A percentile compares a stretch with the other conserved stretches of the same genome.
Evolutionary conservation across 1,140 invertebrate species (phyloP).

Genomic region (Polyergus mexicanus): DNA sequence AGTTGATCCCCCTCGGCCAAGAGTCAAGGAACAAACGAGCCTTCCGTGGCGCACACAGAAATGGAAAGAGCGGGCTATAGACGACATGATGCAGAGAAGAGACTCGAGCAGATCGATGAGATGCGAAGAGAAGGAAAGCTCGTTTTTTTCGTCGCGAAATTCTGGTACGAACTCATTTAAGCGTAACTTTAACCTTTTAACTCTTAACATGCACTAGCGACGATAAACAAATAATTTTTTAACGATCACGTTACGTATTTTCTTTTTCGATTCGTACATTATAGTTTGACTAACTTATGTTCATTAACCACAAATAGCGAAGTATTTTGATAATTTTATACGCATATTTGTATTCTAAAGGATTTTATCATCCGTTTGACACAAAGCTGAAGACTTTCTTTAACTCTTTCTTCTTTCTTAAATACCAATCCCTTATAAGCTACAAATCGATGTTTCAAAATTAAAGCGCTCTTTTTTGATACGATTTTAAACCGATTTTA

Average conservation of each 20-base stretch:
- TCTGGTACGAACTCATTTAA: slow-evolving; percentile 43
- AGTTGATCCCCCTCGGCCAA: background rate
- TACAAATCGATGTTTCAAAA: background rate
- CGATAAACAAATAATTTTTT: background rate
- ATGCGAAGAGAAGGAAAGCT: slow-evolving; percentile 80
- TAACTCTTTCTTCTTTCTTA: background rate
- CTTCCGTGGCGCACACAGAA: slow-evolving; percentile 56
- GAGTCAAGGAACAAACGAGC: background rate
- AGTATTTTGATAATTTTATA: background rate
- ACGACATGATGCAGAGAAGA: slow-evolving; percentile 81
- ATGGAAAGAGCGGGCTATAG: slow-evolving; percentile 72
- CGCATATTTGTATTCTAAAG: background rate
- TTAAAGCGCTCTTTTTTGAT: background rate
- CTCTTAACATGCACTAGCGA: background rate
- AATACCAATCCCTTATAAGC: background rate
- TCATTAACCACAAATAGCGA: background rate
- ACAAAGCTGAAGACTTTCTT: background rate
- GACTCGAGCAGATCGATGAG: slow-evolving; percentile 76
- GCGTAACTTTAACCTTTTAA: slow-evolving; percentile 14
- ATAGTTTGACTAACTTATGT: background rate
- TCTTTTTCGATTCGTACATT: background rate
- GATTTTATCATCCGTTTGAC: background rate
- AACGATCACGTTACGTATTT: background rate
- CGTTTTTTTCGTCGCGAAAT: slow-evolving; percentile 68
- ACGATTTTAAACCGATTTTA: slow-evolving; percentile 31